phyloP scores from a whole-genome alignment of 2,113 vertebrate genomes.

The Cryptomyrus ogoouensis region DNA sequence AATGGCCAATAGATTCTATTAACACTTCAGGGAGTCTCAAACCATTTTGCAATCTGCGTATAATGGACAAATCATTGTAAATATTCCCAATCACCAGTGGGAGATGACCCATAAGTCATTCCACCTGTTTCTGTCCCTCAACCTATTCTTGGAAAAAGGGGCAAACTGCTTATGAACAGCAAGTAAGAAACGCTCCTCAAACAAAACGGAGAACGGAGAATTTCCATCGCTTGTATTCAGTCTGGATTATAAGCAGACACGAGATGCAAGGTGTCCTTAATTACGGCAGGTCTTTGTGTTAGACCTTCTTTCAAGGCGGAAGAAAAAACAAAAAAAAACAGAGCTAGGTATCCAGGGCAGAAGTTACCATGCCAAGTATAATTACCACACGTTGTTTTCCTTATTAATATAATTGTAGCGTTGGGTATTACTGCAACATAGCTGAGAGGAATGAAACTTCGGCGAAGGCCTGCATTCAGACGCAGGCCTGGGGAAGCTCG shows the following conservation, averaged over 20 bases:
- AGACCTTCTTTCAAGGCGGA: not conserved
- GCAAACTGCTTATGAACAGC: not conserved
- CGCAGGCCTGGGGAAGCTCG: not conserved
- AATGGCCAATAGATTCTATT: constrained; percentile 4
- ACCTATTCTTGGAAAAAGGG: not conserved
- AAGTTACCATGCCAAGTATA: not conserved
- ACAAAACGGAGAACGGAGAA: not conserved
- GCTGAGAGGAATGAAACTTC: not conserved
- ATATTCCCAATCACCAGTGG: not conserved
- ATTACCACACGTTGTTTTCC: not conserved
- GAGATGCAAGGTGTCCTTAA: not conserved
- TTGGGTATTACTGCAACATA: not conserved
- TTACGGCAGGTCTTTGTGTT: not conserved
- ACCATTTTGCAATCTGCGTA: not conserved
- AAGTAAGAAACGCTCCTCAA: too few species aligned
- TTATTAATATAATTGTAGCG: not conserved
- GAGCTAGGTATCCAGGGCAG: not conserved
- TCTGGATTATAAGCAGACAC: not conserved
- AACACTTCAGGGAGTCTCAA: not conserved
- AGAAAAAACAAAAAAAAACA: not conserved
- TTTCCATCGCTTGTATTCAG: not conserved
- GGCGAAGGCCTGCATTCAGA: not conserved
- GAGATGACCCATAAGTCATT: not conserved
- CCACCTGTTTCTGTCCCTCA: not conserved
- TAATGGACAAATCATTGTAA: not conserved